Conservation (phyloP, 2,888 invertebrate genomes). For the Nomada fabriciana region DNA sequence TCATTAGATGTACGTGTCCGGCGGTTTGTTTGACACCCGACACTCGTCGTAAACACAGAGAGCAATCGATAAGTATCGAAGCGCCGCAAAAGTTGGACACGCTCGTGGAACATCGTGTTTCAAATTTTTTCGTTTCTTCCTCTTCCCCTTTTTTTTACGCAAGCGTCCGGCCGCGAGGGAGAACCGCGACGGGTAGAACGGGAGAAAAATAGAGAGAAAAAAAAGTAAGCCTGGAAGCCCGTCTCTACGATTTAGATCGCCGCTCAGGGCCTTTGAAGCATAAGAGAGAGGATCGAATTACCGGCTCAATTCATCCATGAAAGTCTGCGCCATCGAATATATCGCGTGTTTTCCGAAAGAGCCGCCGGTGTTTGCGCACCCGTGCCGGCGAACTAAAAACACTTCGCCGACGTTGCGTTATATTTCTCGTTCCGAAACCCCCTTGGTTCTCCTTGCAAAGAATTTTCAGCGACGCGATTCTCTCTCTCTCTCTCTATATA, state of each 20-base stretch:
- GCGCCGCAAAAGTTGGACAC: background rate
- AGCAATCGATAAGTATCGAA: too few species aligned
- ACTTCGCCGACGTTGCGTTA: constrained; percentile 23
- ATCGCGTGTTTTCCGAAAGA: constrained; percentile 36
- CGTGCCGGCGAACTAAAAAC: constrained; percentile 25
- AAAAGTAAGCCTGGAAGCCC: too few species aligned
- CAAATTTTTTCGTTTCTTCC: too few species aligned
- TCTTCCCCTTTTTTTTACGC: background rate
- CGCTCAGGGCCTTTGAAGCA: constrained; percentile 32
- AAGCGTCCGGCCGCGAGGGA: constrained; percentile 15
- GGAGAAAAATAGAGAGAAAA: too few species aligned
- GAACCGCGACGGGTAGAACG: background rate
- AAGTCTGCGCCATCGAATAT: constrained; percentile 36
- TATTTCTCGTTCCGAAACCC: constrained; percentile 4
- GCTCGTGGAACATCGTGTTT: background rate
- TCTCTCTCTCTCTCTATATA: background rate
- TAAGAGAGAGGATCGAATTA: constrained; percentile 49
- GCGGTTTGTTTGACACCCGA: background rate
- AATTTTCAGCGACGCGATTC: background rate
- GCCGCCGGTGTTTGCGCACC: constrained; percentile 5
- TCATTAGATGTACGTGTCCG: background rate
- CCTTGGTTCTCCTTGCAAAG: constrained; percentile 10
- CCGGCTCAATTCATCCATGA: constrained; percentile 49
- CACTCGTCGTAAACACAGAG: background rate
- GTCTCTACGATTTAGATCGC: constrained; percentile 52